These are phyloP conservation scores for Cerceris rybyensis DNA, from an alignment of 2,888 invertebrate genomes.

Conservation along the genomic window DNA sequence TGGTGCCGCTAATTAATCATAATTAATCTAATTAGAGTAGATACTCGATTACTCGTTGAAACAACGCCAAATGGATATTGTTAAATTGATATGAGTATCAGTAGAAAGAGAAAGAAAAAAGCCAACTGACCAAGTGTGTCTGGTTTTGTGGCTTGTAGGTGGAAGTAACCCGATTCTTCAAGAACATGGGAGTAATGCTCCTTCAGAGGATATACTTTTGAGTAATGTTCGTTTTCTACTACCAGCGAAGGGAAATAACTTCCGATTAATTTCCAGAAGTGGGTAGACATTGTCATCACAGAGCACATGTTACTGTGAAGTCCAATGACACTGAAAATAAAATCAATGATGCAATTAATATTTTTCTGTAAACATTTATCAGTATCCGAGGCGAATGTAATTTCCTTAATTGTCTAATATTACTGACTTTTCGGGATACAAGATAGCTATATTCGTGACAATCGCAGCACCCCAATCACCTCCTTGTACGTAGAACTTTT, in stretches of 20 bases:
- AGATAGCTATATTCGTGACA: constrained; percentile 80
- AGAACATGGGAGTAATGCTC: constrained; percentile 72
- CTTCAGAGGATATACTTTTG: constrained; percentile 83
- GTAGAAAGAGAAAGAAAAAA: neutral
- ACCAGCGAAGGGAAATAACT: constrained; percentile 84
- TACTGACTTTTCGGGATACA: constrained; percentile 82
- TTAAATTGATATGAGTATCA: neutral
- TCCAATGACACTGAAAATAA: constrained; percentile 82
- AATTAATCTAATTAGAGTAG: no score
- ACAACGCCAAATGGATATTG: neutral
- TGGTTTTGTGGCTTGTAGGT: constrained; percentile 93
- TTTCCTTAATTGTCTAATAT: no score
- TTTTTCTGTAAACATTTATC: neutral
- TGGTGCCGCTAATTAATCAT: no score
- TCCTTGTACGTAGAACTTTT: constrained; percentile 84
- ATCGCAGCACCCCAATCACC: constrained; percentile 86
- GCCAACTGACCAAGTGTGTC: constrained; percentile 88
- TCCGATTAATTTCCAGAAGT: constrained; percentile 82
- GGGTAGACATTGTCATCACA: constrained; percentile 69
- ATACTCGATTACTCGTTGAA: no score
- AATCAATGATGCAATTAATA: neutral
- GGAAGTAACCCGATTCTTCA: constrained; percentile 85
- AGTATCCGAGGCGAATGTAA: neutral
- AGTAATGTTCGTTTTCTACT: constrained; percentile 82
- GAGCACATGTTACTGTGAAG: constrained; percentile 87